These are phyloP conservation scores for Notarius lentiginosus DNA, from an alignment of 2,113 vertebrate genomes.

Conservation along the genomic window DNA sequence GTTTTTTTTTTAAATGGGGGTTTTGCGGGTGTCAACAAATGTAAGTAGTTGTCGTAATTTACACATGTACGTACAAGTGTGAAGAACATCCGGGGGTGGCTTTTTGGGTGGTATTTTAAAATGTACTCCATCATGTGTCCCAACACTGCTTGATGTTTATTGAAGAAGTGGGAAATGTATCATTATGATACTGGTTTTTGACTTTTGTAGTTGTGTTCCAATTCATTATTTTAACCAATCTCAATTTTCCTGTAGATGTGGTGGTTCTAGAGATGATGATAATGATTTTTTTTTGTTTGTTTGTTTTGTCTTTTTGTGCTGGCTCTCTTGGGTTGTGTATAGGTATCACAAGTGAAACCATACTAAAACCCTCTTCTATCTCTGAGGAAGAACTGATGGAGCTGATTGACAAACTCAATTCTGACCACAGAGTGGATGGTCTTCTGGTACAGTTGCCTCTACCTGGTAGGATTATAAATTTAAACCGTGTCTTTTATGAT, in stretches of 20 bases:
- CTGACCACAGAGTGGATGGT: conserved; percentile 83
- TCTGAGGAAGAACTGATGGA: conserved; percentile 89
- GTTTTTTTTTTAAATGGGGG: not conserved
- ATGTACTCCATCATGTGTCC: too few relatives aligned
- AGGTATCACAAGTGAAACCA: conserved; percentile 96
- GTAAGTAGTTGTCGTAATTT: not conserved
- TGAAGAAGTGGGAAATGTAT: not conserved
- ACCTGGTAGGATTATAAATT: conserved; percentile 76
- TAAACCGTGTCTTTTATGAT: not conserved
- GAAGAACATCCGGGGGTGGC: too few relatives aligned
- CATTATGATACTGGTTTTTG: not conserved
- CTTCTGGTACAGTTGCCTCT: conserved; percentile 92
- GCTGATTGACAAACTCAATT: conserved; percentile 85
- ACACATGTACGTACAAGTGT: not conserved
- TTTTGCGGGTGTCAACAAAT: not conserved
- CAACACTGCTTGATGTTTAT: not conserved
- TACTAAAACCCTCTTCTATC: conserved; percentile 82
- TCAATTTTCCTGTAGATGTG: not conserved
- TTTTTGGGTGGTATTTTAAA: too few relatives aligned
- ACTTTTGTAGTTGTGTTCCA: not conserved
- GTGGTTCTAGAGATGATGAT: not conserved
- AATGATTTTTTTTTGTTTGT: too few relatives aligned
- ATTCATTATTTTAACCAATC: not conserved
- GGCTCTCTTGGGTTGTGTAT: conserved; percentile 27
- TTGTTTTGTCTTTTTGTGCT: not conserved